A percentile compares a stretch with the other conserved stretches of the same genome.
These are phyloP conservation scores for Tetrax tetrax DNA, from an alignment of 2,113 vertebrate genomes.

Conservation along the genomic window DNA sequence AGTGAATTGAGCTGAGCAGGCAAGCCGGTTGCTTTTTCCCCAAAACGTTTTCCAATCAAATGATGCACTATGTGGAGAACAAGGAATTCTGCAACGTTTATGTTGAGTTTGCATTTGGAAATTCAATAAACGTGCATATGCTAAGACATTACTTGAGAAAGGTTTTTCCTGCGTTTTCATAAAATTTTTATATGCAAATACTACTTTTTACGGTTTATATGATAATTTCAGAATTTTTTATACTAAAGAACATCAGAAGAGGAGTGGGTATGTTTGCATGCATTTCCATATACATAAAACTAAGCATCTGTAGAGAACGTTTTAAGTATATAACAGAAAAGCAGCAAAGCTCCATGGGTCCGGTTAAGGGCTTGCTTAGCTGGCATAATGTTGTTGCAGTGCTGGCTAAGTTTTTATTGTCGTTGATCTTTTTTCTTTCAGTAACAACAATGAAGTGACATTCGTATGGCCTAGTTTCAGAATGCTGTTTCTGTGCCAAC, in stretches of 20 bases:
- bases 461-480: conserved; percentile 81
- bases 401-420: conserved; percentile 76
- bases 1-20: neutral
- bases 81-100: neutral
- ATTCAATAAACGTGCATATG: neutral
- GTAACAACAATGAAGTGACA: conserved; percentile 82
- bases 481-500: conserved; percentile 71
- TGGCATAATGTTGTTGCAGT: conserved; percentile 68
- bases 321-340: neutral
- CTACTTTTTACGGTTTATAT: neutral
- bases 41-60: neutral
- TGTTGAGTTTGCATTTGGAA: neutral
- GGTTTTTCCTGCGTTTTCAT: neutral
- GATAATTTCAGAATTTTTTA: neutral
- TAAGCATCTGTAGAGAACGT: neutral
- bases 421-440: conserved; percentile 79
- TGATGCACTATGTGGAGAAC: neutral
- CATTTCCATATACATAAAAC: neutral
- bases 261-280: neutral
- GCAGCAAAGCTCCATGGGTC: conserved; percentile 18
- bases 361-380: conserved; percentile 69
- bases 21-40: neutral
- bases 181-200: neutral
- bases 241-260: neutral
- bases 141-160: neutral